These are phyloP conservation scores for Probosciger aterrimus DNA, from an alignment of 2,113 vertebrate genomes.

Conservation along the genomic window DNA sequence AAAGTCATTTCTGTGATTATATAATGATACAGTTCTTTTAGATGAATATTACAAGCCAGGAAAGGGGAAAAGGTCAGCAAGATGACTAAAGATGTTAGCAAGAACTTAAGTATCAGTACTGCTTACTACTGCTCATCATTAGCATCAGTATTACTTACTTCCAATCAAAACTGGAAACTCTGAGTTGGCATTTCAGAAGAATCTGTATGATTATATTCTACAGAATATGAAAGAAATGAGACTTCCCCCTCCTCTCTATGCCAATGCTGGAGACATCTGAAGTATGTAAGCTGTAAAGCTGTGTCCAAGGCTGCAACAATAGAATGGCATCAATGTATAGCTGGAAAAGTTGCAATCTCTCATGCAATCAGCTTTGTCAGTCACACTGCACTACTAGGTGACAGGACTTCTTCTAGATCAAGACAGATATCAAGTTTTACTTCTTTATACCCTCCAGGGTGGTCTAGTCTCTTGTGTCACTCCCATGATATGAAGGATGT, in stretches of 20 bases:
- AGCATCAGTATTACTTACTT: not conserved
- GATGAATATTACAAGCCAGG: not conserved
- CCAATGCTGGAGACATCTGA: not conserved
- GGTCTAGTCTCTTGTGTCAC: not conserved
- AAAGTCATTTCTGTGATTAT: slow-evolving; percentile 17
- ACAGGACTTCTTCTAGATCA: slow-evolving; percentile 29
- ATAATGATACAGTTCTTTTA: slow-evolving; percentile 11
- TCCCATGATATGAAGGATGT: not conserved
- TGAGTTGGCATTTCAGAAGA: slow-evolving; percentile 18
- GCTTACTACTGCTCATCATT: not conserved
- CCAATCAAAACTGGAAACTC: slow-evolving; percentile 4
- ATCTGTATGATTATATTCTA: not conserved
- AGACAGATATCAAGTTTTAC: not conserved
- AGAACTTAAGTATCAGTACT: not conserved
- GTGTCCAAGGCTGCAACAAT: not conserved
- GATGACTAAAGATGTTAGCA: not conserved
- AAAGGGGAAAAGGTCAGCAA: slow-evolving; percentile 20
- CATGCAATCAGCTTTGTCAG: not conserved
- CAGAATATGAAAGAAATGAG: slow-evolving; percentile 32
- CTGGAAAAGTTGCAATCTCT: not conserved
- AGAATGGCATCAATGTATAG: not conserved
- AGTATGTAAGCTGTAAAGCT: not conserved
- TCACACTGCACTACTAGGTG: not conserved
- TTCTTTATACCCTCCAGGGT: not conserved
- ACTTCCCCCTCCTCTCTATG: not conserved